Conservation (phyloP, 2,113 vertebrate genomes). For the Muntiacus reevesi region DNA sequence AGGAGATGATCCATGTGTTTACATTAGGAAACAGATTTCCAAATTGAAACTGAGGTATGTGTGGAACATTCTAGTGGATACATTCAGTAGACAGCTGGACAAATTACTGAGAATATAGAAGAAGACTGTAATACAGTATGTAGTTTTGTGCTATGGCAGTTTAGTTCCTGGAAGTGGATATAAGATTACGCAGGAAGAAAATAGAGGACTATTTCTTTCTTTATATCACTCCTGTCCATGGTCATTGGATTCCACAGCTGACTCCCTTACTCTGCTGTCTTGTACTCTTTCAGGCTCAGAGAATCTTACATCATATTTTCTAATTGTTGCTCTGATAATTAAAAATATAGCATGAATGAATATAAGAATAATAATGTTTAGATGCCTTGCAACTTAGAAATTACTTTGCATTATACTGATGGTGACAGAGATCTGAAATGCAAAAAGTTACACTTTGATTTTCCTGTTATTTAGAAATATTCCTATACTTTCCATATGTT, state of each 20-base stretch:
- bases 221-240: not conserved
- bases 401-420: not conserved
- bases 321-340: not conserved
- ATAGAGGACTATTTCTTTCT: not conserved
- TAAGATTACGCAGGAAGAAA: not conserved
- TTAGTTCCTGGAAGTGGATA: not conserved
- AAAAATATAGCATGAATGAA: not conserved
- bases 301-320: not conserved
- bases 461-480: not conserved
- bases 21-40: not conserved
- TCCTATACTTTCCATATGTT: not conserved
- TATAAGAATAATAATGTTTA: not conserved
- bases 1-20: not conserved
- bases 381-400: slow-evolving; percentile 23
- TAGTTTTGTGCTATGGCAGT: not conserved
- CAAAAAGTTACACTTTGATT: not conserved
- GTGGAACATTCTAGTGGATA: not conserved
- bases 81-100: not conserved
- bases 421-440: not conserved
- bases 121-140: not conserved
- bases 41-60: not conserved
- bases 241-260: not conserved
- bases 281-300: not conserved
- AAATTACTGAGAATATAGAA: not conserved
- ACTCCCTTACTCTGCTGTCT: not conserved